Percentiles rank a stretch among this genome's conserved stretches.
Conservation (phyloP, 2,888 invertebrate genomes). For the Diarsia brunnea region DNA sequence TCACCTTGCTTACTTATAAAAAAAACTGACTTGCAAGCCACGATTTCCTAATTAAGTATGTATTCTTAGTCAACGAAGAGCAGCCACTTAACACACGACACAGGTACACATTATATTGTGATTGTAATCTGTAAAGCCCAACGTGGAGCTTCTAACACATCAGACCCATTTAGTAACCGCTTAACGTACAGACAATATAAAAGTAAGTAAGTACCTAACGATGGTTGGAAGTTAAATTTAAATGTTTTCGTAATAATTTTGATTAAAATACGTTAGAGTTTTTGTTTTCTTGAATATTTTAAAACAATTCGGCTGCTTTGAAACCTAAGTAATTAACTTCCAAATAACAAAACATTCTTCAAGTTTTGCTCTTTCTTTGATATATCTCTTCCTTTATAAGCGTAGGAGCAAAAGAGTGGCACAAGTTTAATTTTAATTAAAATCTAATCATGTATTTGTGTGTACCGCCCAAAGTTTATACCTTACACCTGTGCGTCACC, state of each 20-base stretch:
- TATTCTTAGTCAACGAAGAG: conserved; percentile 9
- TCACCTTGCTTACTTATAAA: background rate
- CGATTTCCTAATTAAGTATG: conserved; percentile 23
- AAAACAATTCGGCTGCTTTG: conserved; percentile 8
- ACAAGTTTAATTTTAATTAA: conserved; percentile 45
- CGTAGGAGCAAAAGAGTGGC: background rate
- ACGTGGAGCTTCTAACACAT: conserved; percentile 21
- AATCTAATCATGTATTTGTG: conserved; percentile 42
- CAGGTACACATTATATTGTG: conserved; percentile 36
- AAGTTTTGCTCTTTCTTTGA: conserved; percentile 5
- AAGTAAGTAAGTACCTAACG: background rate
- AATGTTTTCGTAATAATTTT: background rate
- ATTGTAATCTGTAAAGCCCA: conserved; percentile 39
- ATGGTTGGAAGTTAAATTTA: conserved; percentile 7
- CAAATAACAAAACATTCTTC: conserved; percentile 13
- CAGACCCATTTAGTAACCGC: conserved; percentile 26
- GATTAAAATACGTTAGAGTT: background rate
- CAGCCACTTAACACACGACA: conserved; percentile 30
- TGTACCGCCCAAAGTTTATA: conserved; percentile 58
- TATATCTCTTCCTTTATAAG: conserved; percentile 1
- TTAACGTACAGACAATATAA: conserved; percentile 23
- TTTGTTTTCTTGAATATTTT: conserved; percentile 16
- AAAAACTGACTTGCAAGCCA: background rate
- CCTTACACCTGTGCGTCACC: conserved; percentile 60
- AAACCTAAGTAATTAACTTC: conserved; percentile 15